A percentile compares a stretch with the other conserved stretches of the same genome.
Evolutionary conservation across 2,113 vertebrate genomes (phyloP).

Genomic region (Pomatostomus ruficeps): DNA sequence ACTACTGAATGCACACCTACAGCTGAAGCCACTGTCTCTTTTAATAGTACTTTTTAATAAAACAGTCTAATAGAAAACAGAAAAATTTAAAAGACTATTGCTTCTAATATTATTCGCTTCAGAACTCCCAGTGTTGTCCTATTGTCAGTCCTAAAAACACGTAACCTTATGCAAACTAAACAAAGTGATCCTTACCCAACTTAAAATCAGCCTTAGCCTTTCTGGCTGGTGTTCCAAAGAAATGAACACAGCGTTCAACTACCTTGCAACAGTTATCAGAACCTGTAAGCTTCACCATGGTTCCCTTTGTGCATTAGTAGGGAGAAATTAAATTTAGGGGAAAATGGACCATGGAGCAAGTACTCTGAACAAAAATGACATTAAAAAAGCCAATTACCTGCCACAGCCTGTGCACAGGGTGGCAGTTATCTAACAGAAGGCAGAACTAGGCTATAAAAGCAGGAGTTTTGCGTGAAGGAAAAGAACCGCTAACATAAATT

Average conservation of each 20-base stretch:
- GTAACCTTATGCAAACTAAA: not conserved
- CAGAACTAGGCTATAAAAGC: not conserved
- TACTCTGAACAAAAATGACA: not conserved
- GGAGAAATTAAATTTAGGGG: not conserved
- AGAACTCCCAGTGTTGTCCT: not conserved
- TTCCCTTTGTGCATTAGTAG: not conserved
- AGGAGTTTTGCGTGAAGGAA: not conserved
- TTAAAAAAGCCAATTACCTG: not conserved
- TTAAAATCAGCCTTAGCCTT: not conserved
- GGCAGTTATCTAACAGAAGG: not conserved
- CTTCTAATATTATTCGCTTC: not conserved
- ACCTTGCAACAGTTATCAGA: not conserved
- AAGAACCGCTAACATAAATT: not conserved
- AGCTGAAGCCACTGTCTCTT: not conserved
- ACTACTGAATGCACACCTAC: not conserved
- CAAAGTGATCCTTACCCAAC: not conserved
- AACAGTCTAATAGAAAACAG: not conserved
- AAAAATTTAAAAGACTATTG: not conserved
- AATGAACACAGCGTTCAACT: not conserved
- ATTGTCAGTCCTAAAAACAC: not conserved
- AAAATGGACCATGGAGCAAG: not conserved
- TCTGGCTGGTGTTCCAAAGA: not conserved
- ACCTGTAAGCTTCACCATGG: not conserved
- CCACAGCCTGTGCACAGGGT: not conserved
- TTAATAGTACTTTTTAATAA: not conserved